Evolutionary conservation across 1,140 invertebrate species (phyloP).

Genomic region (Heliconius congener): DNA sequence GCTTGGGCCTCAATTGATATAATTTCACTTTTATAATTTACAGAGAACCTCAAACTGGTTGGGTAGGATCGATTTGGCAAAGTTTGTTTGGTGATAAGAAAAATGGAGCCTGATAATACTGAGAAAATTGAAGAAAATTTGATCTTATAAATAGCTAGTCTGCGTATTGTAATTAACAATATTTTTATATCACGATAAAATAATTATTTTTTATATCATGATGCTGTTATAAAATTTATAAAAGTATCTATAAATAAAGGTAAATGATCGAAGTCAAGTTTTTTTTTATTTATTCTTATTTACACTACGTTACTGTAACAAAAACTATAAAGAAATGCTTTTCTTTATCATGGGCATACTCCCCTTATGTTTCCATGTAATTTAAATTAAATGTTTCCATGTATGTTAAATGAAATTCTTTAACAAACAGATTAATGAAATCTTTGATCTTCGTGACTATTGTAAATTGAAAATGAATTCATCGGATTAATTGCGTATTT

Average conservation of each 20-base stretch:
- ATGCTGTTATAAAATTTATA: background rate
- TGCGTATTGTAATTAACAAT: background rate
- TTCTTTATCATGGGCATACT: no score
- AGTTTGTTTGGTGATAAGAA: slow-evolving; percentile 51
- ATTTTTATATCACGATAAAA: background rate
- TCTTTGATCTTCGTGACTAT: no score
- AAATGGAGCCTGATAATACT: background rate
- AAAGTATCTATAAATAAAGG: background rate
- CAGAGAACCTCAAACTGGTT: slow-evolving; percentile 64
- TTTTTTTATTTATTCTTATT: background rate
- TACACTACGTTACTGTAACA: no score
- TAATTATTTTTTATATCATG: background rate
- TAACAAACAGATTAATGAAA: no score
- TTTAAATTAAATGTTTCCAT: no score
- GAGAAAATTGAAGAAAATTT: background rate
- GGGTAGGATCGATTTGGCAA: slow-evolving; percentile 65
- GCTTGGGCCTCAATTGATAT: no score
- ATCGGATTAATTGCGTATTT: no score
- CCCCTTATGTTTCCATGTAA: no score
- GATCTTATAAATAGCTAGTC: background rate
- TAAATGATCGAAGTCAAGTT: background rate
- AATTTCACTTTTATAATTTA: slow-evolving; percentile 32
- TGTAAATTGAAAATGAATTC: no score
- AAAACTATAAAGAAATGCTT: no score
- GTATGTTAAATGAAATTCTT: no score